phyloP scores from a whole-genome alignment of 2,797 vertebrate species.

The Dendrocincla tyrannina region DNA sequence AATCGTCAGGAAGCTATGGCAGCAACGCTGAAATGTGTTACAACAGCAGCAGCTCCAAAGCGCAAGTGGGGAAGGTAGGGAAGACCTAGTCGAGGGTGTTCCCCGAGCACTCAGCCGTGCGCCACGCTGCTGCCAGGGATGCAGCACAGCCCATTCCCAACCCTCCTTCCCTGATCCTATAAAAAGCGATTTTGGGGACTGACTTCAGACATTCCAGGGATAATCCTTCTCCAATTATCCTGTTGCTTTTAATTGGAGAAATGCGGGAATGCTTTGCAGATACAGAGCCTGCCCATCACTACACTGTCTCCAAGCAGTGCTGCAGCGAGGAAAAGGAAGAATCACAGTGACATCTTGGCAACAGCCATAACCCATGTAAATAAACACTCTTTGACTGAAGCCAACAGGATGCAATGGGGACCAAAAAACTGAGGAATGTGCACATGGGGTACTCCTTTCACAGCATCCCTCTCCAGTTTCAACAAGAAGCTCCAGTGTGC shows the following conservation, averaged over 20 bases:
- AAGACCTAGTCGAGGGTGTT: not conserved
- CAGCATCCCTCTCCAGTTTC: not conserved
- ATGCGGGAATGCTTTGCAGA: not conserved
- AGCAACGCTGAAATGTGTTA: not conserved
- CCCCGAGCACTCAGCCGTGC: accelerated
- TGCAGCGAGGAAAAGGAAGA: not conserved
- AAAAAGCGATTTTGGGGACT: not conserved
- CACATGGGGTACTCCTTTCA: not conserved
- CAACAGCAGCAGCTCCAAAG: not conserved
- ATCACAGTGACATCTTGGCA: not conserved
- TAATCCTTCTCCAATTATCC: not conserved
- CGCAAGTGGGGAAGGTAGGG: not conserved
- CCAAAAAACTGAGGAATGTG: not conserved
- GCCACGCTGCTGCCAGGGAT: not conserved
- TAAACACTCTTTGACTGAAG: not conserved
- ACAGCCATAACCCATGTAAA: not conserved
- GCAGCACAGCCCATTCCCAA: not conserved
- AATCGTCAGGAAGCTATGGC: not conserved
- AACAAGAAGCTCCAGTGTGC: not conserved
- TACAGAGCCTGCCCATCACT: not conserved
- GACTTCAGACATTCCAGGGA: not conserved
- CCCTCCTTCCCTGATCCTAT: not conserved
- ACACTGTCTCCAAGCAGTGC: not conserved
- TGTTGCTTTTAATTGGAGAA: not conserved
- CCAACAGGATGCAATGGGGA: not conserved